Conservation (phyloP, 1,140 invertebrate genomes). For the Ips nitidus region DNA sequence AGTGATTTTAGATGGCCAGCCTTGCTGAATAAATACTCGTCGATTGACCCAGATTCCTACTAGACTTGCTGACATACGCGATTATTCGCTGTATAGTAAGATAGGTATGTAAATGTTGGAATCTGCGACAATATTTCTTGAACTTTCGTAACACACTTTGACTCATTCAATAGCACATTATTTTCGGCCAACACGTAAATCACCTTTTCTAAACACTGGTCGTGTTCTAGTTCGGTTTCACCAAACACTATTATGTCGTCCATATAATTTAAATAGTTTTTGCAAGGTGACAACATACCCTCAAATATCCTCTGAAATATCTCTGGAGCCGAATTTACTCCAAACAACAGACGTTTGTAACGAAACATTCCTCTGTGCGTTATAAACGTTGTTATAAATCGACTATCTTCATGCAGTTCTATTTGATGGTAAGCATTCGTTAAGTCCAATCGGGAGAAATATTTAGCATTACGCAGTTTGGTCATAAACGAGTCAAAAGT, state of each 20-base stretch:
- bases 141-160: constrained; percentile 36
- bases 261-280: constrained; percentile 32
- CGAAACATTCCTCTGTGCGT: constrained; percentile 47
- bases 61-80: too few species aligned
- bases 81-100: too few species aligned
- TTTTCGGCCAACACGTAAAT: constrained; percentile 32
- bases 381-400: constrained; percentile 50
- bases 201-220: constrained; percentile 23
- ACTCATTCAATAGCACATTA: constrained; percentile 32
- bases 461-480: constrained; percentile 23
- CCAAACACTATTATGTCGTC: constrained; percentile 34
- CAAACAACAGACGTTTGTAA: constrained; percentile 50
- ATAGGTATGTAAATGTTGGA: too few species aligned
- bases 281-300: constrained; percentile 12
- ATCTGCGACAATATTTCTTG: constrained; percentile 4
- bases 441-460: constrained; percentile 33
- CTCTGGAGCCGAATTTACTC: constrained; percentile 35
- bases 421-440: constrained; percentile 30
- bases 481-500: constrained; percentile 41
- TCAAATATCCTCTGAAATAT: constrained; percentile 34
- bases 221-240: constrained; percentile 20
- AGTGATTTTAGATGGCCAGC: too few species aligned
- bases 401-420: constrained; percentile 35
- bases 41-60: too few species aligned
- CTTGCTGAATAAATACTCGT: too few species aligned